These are phyloP conservation scores for Pseudomyrmex sp. DNA, from an alignment of 1,140 invertebrate genomes.

Conservation along the genomic window DNA sequence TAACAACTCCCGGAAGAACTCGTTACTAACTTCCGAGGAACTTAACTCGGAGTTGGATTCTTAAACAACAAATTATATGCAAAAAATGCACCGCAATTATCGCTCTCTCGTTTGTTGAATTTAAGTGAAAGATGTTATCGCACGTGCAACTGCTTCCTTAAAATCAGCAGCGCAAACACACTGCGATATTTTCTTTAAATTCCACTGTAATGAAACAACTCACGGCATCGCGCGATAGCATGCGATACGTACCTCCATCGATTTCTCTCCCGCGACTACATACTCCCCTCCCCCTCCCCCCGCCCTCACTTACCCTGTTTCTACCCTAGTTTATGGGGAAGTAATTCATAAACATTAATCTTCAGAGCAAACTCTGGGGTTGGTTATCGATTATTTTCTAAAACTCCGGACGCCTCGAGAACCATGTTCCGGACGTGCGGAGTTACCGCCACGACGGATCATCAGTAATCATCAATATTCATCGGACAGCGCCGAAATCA, in stretches of 20 bases:
- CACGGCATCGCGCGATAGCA: conserved; percentile 7
- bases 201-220: conserved; percentile 14
- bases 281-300: neutral
- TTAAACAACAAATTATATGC: neutral
- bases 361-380: neutral
- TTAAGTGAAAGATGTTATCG: conserved; percentile 25
- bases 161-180: conserved; percentile 42
- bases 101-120: conserved; percentile 22
- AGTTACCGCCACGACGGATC: neutral
- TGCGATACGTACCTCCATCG: neutral
- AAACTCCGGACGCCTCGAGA: neutral
- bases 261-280: neutral
- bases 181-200: conserved; percentile 54
- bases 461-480: neutral
- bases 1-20: too few species aligned
- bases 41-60: neutral
- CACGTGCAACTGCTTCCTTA: conserved; percentile 13
- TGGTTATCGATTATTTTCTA: neutral
- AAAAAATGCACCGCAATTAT: conserved; percentile 3
- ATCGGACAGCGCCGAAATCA: neutral
- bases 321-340: neutral
- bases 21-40: neutral
- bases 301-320: too few species aligned
- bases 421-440: neutral
- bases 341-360: conserved; percentile 6